Evolutionary conservation across 2,113 vertebrate genomes (phyloP), one percentile per base, ranked within the genome.

Genomic region (Furnarius figulus): DNA sequence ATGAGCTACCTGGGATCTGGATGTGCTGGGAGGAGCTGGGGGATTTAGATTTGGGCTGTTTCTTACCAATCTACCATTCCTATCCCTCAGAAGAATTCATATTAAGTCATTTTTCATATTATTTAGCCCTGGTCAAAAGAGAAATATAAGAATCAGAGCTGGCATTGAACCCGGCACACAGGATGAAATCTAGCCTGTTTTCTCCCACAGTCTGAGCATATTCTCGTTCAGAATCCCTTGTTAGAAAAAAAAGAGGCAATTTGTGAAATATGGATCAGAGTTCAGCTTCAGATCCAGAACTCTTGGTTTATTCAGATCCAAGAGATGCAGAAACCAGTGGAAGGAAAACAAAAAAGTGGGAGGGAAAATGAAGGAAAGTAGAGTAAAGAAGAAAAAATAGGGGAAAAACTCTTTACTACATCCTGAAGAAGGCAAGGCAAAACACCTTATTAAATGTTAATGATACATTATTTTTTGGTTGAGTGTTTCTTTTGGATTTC

Each of bases 1-100:
- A 40, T 35, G 53, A 73, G 28, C 14, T 78, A 61, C 24, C 6
- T 66, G 12, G 7, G 20, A 20, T 39, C 40, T 77, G 31, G 22
- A 37, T 63, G 21, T 0, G 0, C 7, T 9, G 10, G 12, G 40
- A 68, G 10, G 23, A 89, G 10, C 20, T 87, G 23, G 2, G 2
- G 9, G 11, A 62, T 82, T 90, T 76, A 46, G 31, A 10, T 25
- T 52, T 73, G 44, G 4, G 6, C 18, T 58, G 4, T 66, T 86
- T 13, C 18, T 84, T 46, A 25, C 13, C 17, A 44, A 67, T 8
- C 3, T 66, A 61, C 21, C 12, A 11, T 70, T 90, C 11, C 18
- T 46, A 22, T 35, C 20, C 55, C 30, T 67, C n/a, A 0, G 74
- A 67, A 89, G 50, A 30, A 9, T 27, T 62, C 14, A 73, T 11